These are phyloP conservation scores for Drosophila suzukii DNA, from an alignment of 1,140 invertebrate species.

Conservation along the genomic window DNA sequence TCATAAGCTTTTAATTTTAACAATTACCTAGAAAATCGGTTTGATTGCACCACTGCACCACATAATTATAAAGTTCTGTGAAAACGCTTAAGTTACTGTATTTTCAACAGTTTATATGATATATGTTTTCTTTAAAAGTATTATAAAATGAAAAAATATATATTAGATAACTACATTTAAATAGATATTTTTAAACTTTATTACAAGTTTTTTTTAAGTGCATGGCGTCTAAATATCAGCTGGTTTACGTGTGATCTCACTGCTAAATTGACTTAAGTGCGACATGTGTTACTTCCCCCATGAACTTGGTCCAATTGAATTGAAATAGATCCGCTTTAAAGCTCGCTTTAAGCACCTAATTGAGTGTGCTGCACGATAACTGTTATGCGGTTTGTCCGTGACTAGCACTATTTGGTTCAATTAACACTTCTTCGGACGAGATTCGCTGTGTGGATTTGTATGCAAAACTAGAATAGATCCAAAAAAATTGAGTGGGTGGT, in stretches of 20 bases:
- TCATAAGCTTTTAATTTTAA: background rate
- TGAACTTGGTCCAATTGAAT: slow-evolving; percentile 45
- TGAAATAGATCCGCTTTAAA: slow-evolving; percentile 42
- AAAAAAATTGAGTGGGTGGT: background rate
- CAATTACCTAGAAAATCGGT: background rate
- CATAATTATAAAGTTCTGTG: no score
- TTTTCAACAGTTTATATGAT: no score
- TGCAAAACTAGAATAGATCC: slow-evolving; percentile 17
- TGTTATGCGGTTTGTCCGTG: slow-evolving; percentile 25
- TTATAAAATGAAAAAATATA: no score
- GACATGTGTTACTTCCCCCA: slow-evolving; percentile 21
- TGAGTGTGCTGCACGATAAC: slow-evolving; percentile 22
- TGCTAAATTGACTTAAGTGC: slow-evolving; percentile 46
- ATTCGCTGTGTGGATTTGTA: slow-evolving; percentile 13
- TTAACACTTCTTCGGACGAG: slow-evolving; percentile 35
- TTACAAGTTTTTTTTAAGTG: background rate
- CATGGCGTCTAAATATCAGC: background rate
- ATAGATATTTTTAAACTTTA: no score
- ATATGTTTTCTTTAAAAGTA: no score
- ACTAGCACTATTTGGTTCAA: slow-evolving; percentile 33
- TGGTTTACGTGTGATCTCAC: slow-evolving; percentile 29
- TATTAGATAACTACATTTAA: no score
- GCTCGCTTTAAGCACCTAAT: slow-evolving; percentile 39
- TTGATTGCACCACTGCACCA: no score
- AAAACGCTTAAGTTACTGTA: no score